Evolutionary conservation across 2,113 vertebrate species (phyloP).

Genomic region (Myrmecobius fasciatus): DNA sequence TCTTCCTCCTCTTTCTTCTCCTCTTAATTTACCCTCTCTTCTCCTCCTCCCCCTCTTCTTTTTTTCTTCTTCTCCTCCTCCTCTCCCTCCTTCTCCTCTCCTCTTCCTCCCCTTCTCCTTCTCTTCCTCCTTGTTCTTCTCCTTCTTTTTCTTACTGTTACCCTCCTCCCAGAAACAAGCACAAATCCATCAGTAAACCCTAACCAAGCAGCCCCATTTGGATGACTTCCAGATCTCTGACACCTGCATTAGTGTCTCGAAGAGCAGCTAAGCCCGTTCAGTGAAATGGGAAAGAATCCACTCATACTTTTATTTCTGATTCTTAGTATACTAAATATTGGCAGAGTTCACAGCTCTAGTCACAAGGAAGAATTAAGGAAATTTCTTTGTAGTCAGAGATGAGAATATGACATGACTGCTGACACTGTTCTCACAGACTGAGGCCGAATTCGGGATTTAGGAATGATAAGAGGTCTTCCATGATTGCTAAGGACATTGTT

Average conservation of each 20-base stretch:
- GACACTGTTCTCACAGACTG: background rate
- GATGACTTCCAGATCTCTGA: conserved; percentile 56
- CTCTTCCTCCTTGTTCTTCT: background rate
- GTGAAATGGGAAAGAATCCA: conserved; percentile 27
- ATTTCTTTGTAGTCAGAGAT: conserved; percentile 65
- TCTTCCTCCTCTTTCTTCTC: too few species aligned
- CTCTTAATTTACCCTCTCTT: too few species aligned
- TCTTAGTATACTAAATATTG: conserved; percentile 25
- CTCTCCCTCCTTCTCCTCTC: background rate
- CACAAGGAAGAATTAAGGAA: conserved; percentile 57
- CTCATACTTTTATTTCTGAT: background rate
- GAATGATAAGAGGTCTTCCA: conserved; percentile 25
- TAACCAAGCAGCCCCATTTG: conserved; percentile 15
- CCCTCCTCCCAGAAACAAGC: background rate
- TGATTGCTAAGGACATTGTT: background rate
- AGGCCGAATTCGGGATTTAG: conserved; percentile 41
- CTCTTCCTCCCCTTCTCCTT: background rate
- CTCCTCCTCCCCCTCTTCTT: too few species aligned
- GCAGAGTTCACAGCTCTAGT: conserved; percentile 60
- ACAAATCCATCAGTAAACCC: background rate
- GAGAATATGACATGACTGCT: background rate
- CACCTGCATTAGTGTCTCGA: conserved; percentile 36
- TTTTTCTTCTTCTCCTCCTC: background rate
- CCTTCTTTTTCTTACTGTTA: background rate
- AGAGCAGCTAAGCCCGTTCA: background rate